A percentile compares a stretch with the other conserved stretches of the same genome.
phyloP scores from a whole-genome alignment of 2,888 invertebrate genomes.

The Epicampocera succincta region DNA sequence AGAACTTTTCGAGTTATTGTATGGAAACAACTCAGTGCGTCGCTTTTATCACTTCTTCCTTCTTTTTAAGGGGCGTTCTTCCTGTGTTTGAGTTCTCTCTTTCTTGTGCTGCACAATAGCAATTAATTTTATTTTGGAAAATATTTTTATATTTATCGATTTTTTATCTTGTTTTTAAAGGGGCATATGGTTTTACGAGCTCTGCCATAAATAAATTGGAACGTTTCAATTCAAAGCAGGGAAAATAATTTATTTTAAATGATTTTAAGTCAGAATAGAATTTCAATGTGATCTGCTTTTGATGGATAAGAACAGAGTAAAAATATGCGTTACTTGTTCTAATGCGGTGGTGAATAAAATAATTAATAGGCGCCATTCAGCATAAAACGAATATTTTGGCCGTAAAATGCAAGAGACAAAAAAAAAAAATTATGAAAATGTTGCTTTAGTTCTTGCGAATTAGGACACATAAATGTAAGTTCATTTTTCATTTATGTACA shows the following conservation, averaged over 20 bases:
- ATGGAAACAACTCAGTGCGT: not conserved
- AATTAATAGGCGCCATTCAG: no score
- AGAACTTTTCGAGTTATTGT: not conserved
- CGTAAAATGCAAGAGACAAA: no score
- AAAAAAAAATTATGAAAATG: no score
- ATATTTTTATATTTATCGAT: slow-evolving; percentile 41
- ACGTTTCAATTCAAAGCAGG: slow-evolving; percentile 12
- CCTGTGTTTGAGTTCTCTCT: slow-evolving; percentile 33
- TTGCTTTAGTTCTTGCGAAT: no score
- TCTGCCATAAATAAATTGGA: not conserved
- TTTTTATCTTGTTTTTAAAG: slow-evolving; percentile 49
- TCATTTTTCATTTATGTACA: no score
- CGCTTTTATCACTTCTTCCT: slow-evolving; percentile 37
- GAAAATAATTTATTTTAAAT: slow-evolving; percentile 24
- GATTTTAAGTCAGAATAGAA: slow-evolving; percentile 28
- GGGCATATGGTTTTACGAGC: slow-evolving; percentile 51
- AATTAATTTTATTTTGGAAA: slow-evolving; percentile 17
- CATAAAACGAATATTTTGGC: no score
- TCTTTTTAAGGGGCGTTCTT: slow-evolving; percentile 67
- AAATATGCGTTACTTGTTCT: slow-evolving; percentile 11
- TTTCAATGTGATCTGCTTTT: slow-evolving; percentile 12
- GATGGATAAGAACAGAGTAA: not conserved
- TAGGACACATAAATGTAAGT: no score
- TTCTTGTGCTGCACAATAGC: slow-evolving; percentile 11
- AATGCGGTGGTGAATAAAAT: not conserved